phyloP scores from a whole-genome alignment of 1,140 invertebrate genomes.

The Pygmarrhopalites habei region DNA sequence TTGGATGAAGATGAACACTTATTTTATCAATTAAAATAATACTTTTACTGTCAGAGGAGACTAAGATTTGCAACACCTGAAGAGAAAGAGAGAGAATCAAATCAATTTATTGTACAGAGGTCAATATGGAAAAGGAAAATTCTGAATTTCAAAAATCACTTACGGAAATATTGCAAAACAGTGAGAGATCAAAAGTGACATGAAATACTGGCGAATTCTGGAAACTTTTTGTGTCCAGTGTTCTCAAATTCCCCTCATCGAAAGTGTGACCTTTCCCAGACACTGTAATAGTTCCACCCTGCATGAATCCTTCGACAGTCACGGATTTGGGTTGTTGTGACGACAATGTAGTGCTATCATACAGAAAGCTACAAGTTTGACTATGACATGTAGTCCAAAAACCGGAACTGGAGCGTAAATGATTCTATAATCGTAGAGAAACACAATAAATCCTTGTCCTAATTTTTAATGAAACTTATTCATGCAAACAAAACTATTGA shows the following conservation, averaged over 20 bases:
- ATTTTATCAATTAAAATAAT: conserved; percentile 1
- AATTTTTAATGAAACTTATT: not conserved
- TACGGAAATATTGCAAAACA: not conserved
- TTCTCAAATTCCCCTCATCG: no score
- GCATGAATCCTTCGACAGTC: no score
- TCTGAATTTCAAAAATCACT: not conserved
- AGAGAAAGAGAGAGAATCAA: not conserved
- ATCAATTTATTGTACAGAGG: not conserved
- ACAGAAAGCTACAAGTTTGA: not conserved
- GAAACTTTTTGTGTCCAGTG: no score
- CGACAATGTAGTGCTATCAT: not conserved
- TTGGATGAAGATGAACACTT: not conserved
- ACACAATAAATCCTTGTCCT: no score
- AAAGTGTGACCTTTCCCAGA: no score
- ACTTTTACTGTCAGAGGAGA: not conserved
- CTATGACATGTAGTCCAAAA: not conserved
- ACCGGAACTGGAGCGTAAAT: no score
- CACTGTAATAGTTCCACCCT: no score
- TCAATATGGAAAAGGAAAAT: not conserved
- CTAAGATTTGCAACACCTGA: not conserved
- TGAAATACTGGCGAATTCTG: no score
- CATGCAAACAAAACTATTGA: not conserved
- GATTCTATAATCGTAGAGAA: no score
- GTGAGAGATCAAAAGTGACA: no score
- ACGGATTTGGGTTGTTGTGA: no score